Percentiles rank a stretch among this genome's conserved stretches.
These are phyloP conservation scores for Pterois miles DNA, from an alignment of 2,797 vertebrate species.

Conservation along the genomic window DNA sequence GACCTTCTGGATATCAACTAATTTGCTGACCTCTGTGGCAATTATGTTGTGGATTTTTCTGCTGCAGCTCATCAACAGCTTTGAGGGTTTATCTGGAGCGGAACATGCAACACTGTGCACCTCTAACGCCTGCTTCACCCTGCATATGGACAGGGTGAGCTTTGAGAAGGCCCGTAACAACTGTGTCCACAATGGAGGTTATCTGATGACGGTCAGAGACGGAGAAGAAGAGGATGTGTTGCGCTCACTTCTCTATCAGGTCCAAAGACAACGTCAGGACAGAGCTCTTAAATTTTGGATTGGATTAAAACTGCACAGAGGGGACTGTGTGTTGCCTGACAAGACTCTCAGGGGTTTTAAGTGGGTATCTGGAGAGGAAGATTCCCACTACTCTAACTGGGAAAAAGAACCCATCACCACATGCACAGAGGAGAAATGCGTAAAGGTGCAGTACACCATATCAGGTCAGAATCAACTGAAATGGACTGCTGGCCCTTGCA, in stretches of 20 bases:
- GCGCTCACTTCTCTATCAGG: conserved; percentile 49
- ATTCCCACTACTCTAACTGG: conserved; percentile 81
- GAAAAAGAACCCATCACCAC: conserved; percentile 68
- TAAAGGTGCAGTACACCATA: conserved; percentile 39
- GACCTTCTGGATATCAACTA: conserved; percentile 3
- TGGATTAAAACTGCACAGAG: conserved; percentile 69
- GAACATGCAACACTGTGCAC: conserved; percentile 65
- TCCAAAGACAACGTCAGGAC: conserved; percentile 2
- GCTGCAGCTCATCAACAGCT: conserved; percentile 49
- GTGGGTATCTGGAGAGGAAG: conserved; percentile 67
- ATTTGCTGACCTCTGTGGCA: conserved; percentile 17
- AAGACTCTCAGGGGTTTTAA: conserved; percentile 73
- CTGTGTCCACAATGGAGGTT: conserved; percentile 76
- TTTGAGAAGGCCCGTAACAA: conserved; percentile 58
- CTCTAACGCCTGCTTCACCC: conserved; percentile 72
- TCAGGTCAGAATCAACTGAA: conserved; percentile 39
- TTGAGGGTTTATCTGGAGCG: conserved; percentile 15
- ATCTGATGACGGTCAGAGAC: conserved; percentile 75
- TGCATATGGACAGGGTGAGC: conserved; percentile 47
- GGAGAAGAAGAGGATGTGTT: conserved; percentile 61
- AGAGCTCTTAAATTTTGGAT: conserved; percentile 70
- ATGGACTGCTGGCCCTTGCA: conserved; percentile 75
- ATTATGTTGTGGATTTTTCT: conserved; percentile 69
- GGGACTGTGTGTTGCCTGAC: conserved; percentile 45
- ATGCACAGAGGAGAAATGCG: conserved; percentile 78